Conservation (phyloP, 1,140 invertebrate genomes). For the Mya arenaria region DNA sequence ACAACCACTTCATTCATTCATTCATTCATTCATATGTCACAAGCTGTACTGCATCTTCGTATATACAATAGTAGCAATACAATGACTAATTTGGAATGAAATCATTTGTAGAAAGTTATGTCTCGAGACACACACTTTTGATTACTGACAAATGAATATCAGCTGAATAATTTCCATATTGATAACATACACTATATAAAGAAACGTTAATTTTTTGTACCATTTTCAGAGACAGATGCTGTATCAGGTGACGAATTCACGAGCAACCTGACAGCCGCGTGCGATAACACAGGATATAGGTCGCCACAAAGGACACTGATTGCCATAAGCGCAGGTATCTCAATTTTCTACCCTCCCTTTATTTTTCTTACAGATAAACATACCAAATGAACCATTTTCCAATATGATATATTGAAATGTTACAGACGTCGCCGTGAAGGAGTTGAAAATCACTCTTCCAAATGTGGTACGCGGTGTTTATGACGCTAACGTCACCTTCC, state of each 20-base stretch:
- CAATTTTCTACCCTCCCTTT: background rate
- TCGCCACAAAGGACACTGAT: background rate
- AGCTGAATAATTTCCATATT: background rate
- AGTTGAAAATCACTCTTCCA: slow-evolving; percentile 1
- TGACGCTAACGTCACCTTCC: background rate
- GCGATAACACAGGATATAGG: background rate
- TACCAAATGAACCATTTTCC: background rate
- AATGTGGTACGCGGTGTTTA: slow-evolving; percentile 11
- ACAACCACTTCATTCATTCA: too few relatives aligned
- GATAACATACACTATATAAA: background rate
- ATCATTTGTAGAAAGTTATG: background rate
- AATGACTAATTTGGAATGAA: too few relatives aligned
- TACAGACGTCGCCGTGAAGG: background rate
- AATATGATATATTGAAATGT: background rate
- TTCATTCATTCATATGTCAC: too few relatives aligned
- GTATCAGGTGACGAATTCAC: slow-evolving; percentile 16
- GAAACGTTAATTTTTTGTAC: background rate
- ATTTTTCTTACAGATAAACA: background rate
- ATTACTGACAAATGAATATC: background rate
- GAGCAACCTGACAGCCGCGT: background rate
- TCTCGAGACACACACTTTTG: background rate
- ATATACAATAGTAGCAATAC: too few relatives aligned
- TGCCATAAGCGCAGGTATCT: slow-evolving; percentile 17
- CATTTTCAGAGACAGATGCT: slow-evolving; percentile 4
- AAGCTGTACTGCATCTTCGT: too few relatives aligned